Evolutionary conservation across 2,888 invertebrate genomes (phyloP), one percentile per base, ranked within the genome.

Genomic region (Cotesia congregata): DNA sequence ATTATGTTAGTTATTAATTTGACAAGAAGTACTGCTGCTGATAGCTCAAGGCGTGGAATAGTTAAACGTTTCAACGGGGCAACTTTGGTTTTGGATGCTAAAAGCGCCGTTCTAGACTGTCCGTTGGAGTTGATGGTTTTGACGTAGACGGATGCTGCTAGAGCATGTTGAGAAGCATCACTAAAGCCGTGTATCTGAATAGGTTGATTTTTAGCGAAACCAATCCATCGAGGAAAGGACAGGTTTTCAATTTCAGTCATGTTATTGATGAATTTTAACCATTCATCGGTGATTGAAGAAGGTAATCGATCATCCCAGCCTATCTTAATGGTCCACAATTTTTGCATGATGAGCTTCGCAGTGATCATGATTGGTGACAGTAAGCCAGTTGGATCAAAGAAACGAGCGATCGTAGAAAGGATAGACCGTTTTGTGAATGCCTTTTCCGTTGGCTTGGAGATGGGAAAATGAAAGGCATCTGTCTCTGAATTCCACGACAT

Each of bases 41-140:
- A 78, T 75, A 79, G 64, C 72, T 79, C 73, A 7, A 79, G 72
- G 15, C 75, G 74, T 41, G 77, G 79, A n/a, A 79, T 77, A n/a
- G 78, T 77, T 30, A 77, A 9, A 38, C 64, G 17, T 20, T 67
- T 68, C 6, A 79, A 17, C 0, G 79, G 76, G 39, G 78, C 78
- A 9, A 79, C 79, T 67, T 76, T 76, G 9, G 74, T 77, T 60
- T 76, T 76, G 1, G 78, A 72, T 40, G 61, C 67, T 6, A 78
- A 17, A 12, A 78, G 7, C 0, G 6, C n/a, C 15, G 62, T n/a
- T 5, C 6, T 62, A 64, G 5, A 20, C 20, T 64, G 15, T 20
- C 20, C 17, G 20, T 15, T 64, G n/a, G 61, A 30, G n/a, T 62
- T 12, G 5, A 50, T 15, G 0, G 60, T 61, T n/a, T 67, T 17